Percentiles rank a stretch among this genome's conserved stretches.
These are phyloP conservation scores for Cabera pusaria DNA, from an alignment of 2,888 invertebrate species.

Conservation along the genomic window DNA sequence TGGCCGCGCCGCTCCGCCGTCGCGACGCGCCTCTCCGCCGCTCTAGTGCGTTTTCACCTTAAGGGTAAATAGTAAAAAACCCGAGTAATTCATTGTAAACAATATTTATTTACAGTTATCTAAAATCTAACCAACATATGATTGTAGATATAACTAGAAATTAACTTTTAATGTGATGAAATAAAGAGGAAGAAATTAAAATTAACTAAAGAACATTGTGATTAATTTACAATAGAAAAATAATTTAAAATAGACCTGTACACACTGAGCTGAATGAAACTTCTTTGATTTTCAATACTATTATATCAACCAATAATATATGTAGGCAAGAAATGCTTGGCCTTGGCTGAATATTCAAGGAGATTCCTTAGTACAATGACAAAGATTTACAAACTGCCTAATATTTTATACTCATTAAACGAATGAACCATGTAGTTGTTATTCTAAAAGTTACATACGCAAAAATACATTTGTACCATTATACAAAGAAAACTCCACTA, in stretches of 20 bases:
- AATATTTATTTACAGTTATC: conserved; percentile 40
- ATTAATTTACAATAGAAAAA: conserved; percentile 5
- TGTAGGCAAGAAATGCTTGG: too few relatives aligned
- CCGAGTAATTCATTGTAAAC: conserved; percentile 31
- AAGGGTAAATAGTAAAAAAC: too few relatives aligned
- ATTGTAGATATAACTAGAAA: too few relatives aligned
- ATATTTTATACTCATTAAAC: too few relatives aligned
- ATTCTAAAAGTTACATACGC: conserved; percentile 4
- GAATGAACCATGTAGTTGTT: neutral
- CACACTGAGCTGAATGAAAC: conserved; percentile 3
- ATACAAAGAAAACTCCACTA: conserved; percentile 28
- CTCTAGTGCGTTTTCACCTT: too few relatives aligned
- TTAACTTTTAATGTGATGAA: conserved; percentile 14
- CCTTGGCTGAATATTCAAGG: too few relatives aligned
- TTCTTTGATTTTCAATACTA: too few relatives aligned
- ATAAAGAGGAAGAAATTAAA: conserved; percentile 9
- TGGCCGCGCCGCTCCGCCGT: too few relatives aligned
- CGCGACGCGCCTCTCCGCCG: too few relatives aligned
- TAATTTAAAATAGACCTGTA: conserved; percentile 1
- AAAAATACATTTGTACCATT: conserved; percentile 18
- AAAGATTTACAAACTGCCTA: too few relatives aligned
- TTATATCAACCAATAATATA: too few relatives aligned
- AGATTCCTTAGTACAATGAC: conserved; percentile 14
- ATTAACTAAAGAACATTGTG: conserved; percentile 13
- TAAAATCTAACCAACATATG: too few relatives aligned